Evolutionary conservation across 2,888 invertebrate species (phyloP).

Genomic region (Lepidocyrtoides sp.): DNA sequence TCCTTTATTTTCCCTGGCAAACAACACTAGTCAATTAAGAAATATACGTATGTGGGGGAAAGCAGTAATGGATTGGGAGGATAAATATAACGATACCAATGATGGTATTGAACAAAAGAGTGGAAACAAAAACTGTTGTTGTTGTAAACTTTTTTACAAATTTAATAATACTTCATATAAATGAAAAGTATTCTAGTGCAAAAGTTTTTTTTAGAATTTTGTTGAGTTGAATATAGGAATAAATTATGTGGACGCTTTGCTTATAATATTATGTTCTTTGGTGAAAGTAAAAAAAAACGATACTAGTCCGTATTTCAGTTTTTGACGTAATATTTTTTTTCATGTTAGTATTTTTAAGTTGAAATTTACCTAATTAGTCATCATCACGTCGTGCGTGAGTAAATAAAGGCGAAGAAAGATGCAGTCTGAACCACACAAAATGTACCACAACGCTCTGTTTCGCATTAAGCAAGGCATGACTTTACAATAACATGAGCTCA

Average conservation of each 20-base stretch:
- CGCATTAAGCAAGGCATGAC: too few species aligned
- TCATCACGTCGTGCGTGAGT: neutral
- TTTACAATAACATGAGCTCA: too few species aligned
- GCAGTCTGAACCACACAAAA: neutral
- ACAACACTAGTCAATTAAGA: slow-evolving; percentile 68
- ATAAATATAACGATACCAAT: neutral
- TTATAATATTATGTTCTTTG: neutral
- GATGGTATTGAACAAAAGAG: neutral
- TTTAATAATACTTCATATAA: neutral
- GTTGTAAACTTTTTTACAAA: neutral
- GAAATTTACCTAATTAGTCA: neutral
- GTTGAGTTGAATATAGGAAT: neutral
- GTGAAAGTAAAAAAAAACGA: slow-evolving; percentile 57
- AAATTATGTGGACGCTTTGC: slow-evolving; percentile 15
- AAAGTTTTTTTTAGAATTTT: neutral
- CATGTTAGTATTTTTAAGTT: neutral
- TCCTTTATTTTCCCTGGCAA: slow-evolving; percentile 26
- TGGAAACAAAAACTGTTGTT: neutral
- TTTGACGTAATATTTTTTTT: slow-evolving; percentile 52
- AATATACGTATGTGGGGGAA: neutral
- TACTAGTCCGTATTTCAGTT: slow-evolving; percentile 71
- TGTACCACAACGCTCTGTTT: neutral
- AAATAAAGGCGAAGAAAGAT: neutral
- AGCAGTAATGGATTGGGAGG: neutral
- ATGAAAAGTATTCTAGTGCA: neutral